A percentile compares a stretch with the other conserved stretches of the same genome.
These are phyloP conservation scores for Onychomys arenicola DNA, from an alignment of 2,797 vertebrate genomes.

Conservation along the genomic window DNA sequence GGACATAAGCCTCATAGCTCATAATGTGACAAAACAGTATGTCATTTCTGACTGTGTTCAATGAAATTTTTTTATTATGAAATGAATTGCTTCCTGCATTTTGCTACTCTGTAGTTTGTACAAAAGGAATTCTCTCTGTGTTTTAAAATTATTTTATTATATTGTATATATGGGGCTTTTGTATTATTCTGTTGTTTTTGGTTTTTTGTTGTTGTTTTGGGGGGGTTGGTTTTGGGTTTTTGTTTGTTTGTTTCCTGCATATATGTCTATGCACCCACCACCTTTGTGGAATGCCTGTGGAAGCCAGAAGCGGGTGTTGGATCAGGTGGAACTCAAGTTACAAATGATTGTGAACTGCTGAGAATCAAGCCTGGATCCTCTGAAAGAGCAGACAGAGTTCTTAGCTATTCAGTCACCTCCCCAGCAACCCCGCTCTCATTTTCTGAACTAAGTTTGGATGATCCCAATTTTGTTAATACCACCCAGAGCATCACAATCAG, in stretches of 20 bases:
- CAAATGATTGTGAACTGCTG: neutral
- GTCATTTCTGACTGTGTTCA: neutral
- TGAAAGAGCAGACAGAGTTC: neutral
- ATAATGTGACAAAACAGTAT: neutral
- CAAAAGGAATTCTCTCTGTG: neutral
- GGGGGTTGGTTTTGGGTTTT: neutral
- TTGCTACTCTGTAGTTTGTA: neutral
- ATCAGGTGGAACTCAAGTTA: neutral
- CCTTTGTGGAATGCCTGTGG: neutral
- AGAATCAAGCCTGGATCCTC: neutral
- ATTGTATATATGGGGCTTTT: neutral
- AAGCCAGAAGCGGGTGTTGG: neutral
- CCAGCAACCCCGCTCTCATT: neutral
- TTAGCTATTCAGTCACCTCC: neutral
- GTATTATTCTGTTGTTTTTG: no score
- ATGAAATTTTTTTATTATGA: neutral
- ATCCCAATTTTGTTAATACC: neutral
- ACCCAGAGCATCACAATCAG: neutral
- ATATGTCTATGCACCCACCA: neutral
- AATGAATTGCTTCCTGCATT: conserved; percentile 37
- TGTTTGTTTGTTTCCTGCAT: neutral
- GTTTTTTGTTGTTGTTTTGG: neutral
- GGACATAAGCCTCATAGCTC: neutral
- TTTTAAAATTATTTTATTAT: neutral
- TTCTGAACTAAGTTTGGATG: neutral